Percentiles rank a stretch among this genome's conserved stretches.
Evolutionary conservation across 2,888 invertebrate species (phyloP).

Genomic region (Harpalus rufipes): DNA sequence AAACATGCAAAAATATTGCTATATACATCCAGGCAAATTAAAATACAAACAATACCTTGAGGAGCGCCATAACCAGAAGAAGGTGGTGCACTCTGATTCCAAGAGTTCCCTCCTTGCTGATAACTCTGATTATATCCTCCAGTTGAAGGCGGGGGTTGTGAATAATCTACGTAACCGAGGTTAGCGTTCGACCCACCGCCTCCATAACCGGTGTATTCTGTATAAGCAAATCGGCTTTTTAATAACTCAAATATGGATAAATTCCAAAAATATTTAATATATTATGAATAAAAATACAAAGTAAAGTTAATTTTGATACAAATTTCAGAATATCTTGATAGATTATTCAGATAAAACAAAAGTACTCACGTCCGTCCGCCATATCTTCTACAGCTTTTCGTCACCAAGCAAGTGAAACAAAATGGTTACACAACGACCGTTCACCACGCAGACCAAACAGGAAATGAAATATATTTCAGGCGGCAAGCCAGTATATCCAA

Average conservation of each 20-base stretch:
- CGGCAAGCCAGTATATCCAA: neutral
- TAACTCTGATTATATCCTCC: constrained; percentile 68
- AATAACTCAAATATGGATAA: neutral
- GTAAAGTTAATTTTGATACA: neutral
- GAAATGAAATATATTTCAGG: constrained; percentile 32
- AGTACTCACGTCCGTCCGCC: constrained; percentile 64
- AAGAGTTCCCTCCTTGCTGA: constrained; percentile 52
- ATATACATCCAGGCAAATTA: neutral
- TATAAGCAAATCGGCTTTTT: neutral
- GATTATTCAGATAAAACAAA: constrained; percentile 44
- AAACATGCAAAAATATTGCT: constrained; percentile 11
- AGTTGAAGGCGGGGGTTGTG: constrained; percentile 74
- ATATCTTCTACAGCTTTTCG: constrained; percentile 4
- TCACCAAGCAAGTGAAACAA: constrained; percentile 6
- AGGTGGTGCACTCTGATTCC: constrained; percentile 58
- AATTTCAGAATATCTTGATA: neutral
- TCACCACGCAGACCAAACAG: constrained; percentile 29
- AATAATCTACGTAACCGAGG: constrained; percentile 73
- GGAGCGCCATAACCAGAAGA: constrained; percentile 51
- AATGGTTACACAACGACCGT: constrained; percentile 27
- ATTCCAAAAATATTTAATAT: constrained; percentile 36
- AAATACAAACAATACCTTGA: constrained; percentile 47
- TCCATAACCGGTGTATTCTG: constrained; percentile 70
- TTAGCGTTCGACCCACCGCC: constrained; percentile 68
- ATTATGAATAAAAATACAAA: constrained; percentile 21